Base-by-base conservation (phyloP, 2,888 invertebrate species). In the Ormyrus labotus region DNA sequence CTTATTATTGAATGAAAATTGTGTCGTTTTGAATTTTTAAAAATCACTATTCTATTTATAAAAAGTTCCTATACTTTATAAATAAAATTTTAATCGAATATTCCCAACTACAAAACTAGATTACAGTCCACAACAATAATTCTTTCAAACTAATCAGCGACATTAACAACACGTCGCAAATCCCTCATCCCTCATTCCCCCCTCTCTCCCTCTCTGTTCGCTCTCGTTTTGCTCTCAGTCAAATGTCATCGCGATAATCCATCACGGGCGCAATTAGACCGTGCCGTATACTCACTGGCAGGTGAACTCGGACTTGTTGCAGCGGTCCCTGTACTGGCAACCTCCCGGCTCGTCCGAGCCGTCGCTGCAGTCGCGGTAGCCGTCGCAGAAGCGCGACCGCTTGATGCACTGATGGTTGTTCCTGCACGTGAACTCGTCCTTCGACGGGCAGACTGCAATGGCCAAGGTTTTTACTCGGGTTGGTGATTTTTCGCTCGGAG, bases 261-360 rank as follows among this genome's bases (percentile, higher is more conserved):
- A 34, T 34, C 34, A 34, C 34, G 34, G 4, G 34, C 34, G 34
- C 34, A 50, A 13, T 11, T 13, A n/a, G n/a, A 65, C 4, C 8
- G 6, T 64, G 6, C 55, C 8, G 0, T 13, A 64, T 63, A 86
- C 87, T 88, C 83, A 90, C 90, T 84, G 86, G 87, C 90, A 90
- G 77, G 88, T 87, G 80, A 88, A 90, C 84, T 90, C 90, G 76
- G 90, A 87, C 83, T 90, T 90, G 84, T 90, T 90, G 85, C 90
- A 90, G 64, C 88, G 87, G 68, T 87, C 89, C 83, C 88, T 86
- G 68, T 87, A 88, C 83, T 89, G 84, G 85, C 94, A 94, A 50
- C 93, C 93, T 76, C 91, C 89, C 1, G 93, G 93, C 90, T 96
- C 96, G 86, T 96, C 96, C 4, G 94, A 93, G 81, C 91, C 91